Conservation (phyloP, 37 sponge, comb jelly and placozoan species). For the Ephydatia muelleri region DNA sequence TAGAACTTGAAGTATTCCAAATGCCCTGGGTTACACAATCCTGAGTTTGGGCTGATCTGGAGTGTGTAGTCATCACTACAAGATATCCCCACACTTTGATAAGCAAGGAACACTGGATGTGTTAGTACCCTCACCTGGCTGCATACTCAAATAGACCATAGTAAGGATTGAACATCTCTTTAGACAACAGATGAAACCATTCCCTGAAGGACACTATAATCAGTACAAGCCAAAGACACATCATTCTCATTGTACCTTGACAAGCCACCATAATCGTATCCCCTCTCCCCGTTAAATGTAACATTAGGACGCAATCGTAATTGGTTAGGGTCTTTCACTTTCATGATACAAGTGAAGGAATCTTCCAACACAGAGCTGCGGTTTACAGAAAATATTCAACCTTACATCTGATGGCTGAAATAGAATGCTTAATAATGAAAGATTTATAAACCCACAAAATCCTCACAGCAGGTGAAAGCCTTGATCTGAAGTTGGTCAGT, state of each 20-base stretch:
- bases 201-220: constrained; percentile 67
- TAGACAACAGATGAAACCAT: constrained; percentile 95
- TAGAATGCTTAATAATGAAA: neutral
- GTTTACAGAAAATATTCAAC: constrained; percentile 71
- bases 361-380: constrained; percentile 82
- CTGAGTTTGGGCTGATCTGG: constrained; percentile 98
- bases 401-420: neutral
- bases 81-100: neutral
- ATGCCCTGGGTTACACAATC: constrained; percentile 85
- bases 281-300: constrained; percentile 86
- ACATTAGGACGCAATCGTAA: constrained; percentile 80
- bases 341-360: constrained; percentile 74
- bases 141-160: constrained; percentile 99
- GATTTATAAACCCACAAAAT: neutral
- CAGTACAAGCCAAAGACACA: neutral
- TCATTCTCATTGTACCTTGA: constrained; percentile 48
- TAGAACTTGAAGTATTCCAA: constrained; percentile 91
- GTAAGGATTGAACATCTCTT: constrained; percentile 99
- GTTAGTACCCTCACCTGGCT: constrained; percentile 74
- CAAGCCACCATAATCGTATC: constrained; percentile 97
- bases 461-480: constrained; percentile 14
- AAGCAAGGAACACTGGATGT: neutral
- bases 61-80: constrained; percentile 98
- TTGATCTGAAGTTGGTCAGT: constrained; percentile 73
- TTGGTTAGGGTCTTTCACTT: constrained; percentile 50